Base-by-base conservation (phyloP, 1,140 invertebrate species). In the Idris sp. region DNA sequence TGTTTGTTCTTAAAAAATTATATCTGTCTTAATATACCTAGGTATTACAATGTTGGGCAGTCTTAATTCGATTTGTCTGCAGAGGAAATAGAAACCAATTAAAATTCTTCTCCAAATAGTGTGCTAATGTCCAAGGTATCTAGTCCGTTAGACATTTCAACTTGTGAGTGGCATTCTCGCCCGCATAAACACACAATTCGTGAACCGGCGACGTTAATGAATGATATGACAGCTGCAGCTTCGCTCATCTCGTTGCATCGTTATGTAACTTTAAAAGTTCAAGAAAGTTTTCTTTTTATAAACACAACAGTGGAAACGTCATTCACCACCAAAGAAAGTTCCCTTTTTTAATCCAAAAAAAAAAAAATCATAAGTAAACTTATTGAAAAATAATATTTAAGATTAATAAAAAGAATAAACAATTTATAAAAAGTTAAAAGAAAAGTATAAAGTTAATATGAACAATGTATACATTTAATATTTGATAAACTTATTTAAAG, bases 191-290 rank as follows among this genome's bases (percentile, higher is more conserved):
- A n/a, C n/a, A 61, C 62, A 68, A 68, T 74, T 64, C 51, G 58
- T 74, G 43, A 54, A 35, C 62, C 36, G 15, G 49, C 44, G 53
- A 65, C 65, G 44, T 69, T 64, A 75, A 75, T 74, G 72, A 74
- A 74, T 75, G 58, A 65, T 69, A 56, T 65, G 73, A 69, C 73
- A 75, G 72, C 72, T 75, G 72, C 72, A 69, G 14, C 64, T 56
- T 62, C 35, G 43, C 30, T 46, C 36, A 15, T 59, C 44, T 73
- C 19, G 30, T 44, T 53, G 44, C 48, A 64, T 35, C 58, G 49
- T 75, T 75, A 75, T 68, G 64, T 74, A 74, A 74, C 36, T 48
- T 51, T 22, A 35, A 28, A 56, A 49, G 19, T 38, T 51, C 51
- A 44, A 64, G 56, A 48, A 49, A 67, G 56, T 56, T 58, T 7